Base-by-base conservation (phyloP, 2,888 invertebrate genomes). In the Hemithea aestivaria region DNA sequence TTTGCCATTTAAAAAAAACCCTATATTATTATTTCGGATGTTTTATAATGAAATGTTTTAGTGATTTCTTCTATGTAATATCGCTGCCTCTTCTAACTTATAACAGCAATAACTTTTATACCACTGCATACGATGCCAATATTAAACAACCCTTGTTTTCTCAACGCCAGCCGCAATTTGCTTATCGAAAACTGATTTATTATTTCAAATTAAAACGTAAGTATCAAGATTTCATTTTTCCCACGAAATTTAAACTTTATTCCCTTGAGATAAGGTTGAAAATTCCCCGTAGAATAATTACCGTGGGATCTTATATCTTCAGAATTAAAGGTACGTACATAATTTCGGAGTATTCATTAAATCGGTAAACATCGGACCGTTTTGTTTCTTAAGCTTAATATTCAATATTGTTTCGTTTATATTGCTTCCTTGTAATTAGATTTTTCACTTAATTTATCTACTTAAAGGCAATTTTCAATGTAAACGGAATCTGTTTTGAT, bases 121-220 rank as follows among this genome's bases (percentile, higher is more conserved):
- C n/a, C n/a, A n/a, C n/a, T n/a, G n/a, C 43, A 48, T 45, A 40
- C 40, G 41, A 42, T 40, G 41, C 44, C 51, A 44, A 43, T 45
- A 51, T 36, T 24, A 32, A 65, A 62, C 59, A 58, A 59, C 56
- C 47, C 44, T 49, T 66, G 60, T 64, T 67, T 67, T 58, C 35
- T 43, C 47, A 57, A 35, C 56, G 52, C 51, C 51, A 55, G 53
- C 50, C 46, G 51, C 62, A 60, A 66, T 66, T 57, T 55, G 55
- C 63, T 53, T 61, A 56, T 48, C 42, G 36, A 58, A 45, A 43
- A 49, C 52, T 56, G 67, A 68, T 69, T 72, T 61, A 66, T 65
- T 54, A 57, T 62, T 56, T 48, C 38, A 62, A 66, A 70, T 68
- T 66, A 66, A 48, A 39, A 16, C 33, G 37, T 38, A 31, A 48